Conservation (phyloP, 2,797 vertebrate species). For the Myripristis murdjan region DNA sequence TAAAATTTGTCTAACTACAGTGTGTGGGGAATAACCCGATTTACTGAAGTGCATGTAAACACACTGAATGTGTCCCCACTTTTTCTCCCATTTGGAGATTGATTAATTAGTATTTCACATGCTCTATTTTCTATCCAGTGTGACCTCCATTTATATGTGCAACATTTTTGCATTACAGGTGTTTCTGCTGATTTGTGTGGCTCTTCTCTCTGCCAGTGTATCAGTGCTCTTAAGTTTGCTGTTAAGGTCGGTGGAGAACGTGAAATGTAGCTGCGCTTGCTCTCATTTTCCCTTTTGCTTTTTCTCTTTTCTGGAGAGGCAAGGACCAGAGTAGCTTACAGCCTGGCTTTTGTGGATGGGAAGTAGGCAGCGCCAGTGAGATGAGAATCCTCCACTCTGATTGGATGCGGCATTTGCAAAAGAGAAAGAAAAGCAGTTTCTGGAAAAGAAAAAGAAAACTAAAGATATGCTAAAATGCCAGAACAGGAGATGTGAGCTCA, state of each 20-base stretch:
- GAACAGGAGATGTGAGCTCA: not conserved
- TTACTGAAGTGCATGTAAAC: too few species aligned
- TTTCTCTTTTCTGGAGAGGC: slow-evolving; percentile 2
- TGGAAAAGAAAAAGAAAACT: slow-evolving; percentile 9
- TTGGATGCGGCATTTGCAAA: slow-evolving; percentile 22
- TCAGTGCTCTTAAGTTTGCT: slow-evolving; percentile 17
- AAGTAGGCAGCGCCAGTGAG: slow-evolving; percentile 17
- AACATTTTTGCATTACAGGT: slow-evolving; percentile 66
- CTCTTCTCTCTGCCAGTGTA: slow-evolving; percentile 28
- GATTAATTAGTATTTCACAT: slow-evolving; percentile 20
- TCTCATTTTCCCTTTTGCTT: not conserved
- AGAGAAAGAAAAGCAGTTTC: slow-evolving; percentile 22
- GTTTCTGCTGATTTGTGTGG: slow-evolving; percentile 44
- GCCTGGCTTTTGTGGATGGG: slow-evolving; percentile 2
- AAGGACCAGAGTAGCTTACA: slow-evolving; percentile 16
- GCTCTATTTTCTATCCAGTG: slow-evolving; percentile 15
- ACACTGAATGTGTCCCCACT: not conserved
- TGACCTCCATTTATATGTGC: slow-evolving; percentile 44
- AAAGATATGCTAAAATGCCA: slow-evolving; percentile 5
- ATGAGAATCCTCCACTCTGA: slow-evolving; percentile 15
- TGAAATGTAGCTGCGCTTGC: not conserved
- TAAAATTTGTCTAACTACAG: too few species aligned
- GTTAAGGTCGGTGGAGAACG: not conserved
- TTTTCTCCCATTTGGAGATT: not conserved
- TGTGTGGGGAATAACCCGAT: too few species aligned